Evolutionary conservation across 1,140 invertebrate species (phyloP), one percentile per base, ranked within the genome.

Genomic region (Eciton burchellii): DNA sequence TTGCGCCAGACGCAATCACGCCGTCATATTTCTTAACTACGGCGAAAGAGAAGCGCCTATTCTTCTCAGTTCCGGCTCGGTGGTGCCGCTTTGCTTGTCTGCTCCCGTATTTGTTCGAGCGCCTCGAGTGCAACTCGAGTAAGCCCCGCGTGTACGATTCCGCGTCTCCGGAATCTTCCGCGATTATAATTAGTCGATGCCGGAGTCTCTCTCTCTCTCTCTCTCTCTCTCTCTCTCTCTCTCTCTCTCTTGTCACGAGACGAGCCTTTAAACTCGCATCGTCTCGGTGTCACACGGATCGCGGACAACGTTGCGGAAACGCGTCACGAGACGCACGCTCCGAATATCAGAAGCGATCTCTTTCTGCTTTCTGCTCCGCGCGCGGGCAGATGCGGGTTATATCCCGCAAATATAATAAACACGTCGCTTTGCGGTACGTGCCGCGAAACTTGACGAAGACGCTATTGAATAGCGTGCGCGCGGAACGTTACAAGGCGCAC

Each of bases 21-120:
- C n/a, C n/a, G 87, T 87, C 86, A 84, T 87, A 88, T 88, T 87
- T 88, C 86, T 88, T 84, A 81, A 29, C 73, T 60, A 72, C 62
- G 59, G 41, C 60, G 52, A 12, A 35, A 35, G 52, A 87, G 68
- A 47, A 77, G 60, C 73, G 26, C 47, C 45, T 19, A 56, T 54
- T 68, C 35, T 43, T 56, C 11, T 11, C 24, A 68, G 21, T 43
- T n/a, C n/a, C 11, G 54, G 6, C 11, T 52, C 21, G 43, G 35
- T 16, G 24, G 12, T 52, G 19, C 2, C 41, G 4, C 35, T 26
- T 77, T 68, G 3, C 29, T 4, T 19, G 3, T 43, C 19, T 45
- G n/a, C 24, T 35, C 6, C 35, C 35, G 6, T 3, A 6, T 35
- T 35, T 35, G 35, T 35, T 35, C 35, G 6, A 35, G 35, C 6